A percentile compares a stretch with the other conserved stretches of the same genome.
phyloP scores from a whole-genome alignment of 2,113 vertebrate species.

The Leptodactylus fuscus region DNA sequence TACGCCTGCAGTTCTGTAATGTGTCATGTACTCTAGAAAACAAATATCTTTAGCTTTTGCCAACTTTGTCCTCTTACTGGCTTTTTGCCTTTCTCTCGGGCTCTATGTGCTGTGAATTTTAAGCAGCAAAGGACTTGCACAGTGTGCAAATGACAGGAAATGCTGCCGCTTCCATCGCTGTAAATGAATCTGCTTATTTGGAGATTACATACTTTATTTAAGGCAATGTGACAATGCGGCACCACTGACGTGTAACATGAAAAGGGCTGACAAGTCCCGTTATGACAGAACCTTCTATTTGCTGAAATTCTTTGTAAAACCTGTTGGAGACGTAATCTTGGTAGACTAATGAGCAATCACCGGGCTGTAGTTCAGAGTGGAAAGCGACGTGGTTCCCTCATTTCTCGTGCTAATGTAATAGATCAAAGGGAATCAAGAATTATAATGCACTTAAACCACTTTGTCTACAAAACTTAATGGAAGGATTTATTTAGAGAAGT shows the following conservation, averaged over 20 bases:
- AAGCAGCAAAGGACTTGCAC: not conserved
- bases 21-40: constrained; percentile 36
- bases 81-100: constrained; percentile 16
- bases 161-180: not conserved
- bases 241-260: not conserved
- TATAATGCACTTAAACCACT: not conserved
- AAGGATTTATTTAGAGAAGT: constrained; percentile 20
- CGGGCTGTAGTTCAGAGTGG: not conserved
- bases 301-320: constrained; percentile 1
- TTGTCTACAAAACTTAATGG: constrained; percentile 25
- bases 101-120: constrained; percentile 32
- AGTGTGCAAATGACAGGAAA: constrained; percentile 16
- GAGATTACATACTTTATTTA: constrained; percentile 29
- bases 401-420: constrained; percentile 16
- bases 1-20: constrained; percentile 29
- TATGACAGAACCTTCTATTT: constrained; percentile 21
- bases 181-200: constrained; percentile 37
- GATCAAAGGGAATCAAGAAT: constrained; percentile 28
- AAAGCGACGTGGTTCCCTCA: not conserved
- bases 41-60: constrained; percentile 34
- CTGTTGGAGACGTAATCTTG: not conserved
- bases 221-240: constrained; percentile 9
- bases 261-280: not conserved
- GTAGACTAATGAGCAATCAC: constrained; percentile 25
- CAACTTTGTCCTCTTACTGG: constrained; percentile 22